phyloP scores from a whole-genome alignment of 2,113 vertebrate species.

The Amphiprion ocellaris region DNA sequence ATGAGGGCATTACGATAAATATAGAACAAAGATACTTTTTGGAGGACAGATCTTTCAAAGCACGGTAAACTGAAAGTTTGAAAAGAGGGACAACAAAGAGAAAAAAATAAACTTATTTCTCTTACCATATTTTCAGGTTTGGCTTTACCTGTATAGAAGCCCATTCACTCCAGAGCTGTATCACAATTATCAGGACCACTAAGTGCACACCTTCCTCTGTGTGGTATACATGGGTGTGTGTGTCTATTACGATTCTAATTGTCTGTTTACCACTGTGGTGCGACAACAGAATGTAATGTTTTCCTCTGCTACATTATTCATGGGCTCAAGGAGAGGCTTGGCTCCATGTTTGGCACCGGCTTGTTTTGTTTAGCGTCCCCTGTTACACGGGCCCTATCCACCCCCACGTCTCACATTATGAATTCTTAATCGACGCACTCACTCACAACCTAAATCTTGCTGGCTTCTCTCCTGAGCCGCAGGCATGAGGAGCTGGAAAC shows the following conservation, averaged over 20 bases:
- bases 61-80: conserved; percentile 58
- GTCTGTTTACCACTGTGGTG: conserved; percentile 64
- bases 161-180: conserved; percentile 23
- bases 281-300: conserved; percentile 63
- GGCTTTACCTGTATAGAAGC: conserved; percentile 17
- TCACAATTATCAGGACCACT: conserved; percentile 29
- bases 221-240: conserved; percentile 10
- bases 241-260: conserved; percentile 65
- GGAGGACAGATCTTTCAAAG: conserved; percentile 71
- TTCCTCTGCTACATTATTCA: conserved; percentile 76
- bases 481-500: conserved; percentile 40
- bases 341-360: conserved; percentile 64
- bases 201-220: conserved; percentile 28
- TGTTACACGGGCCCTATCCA: conserved; percentile 46
- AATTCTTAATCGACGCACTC: conserved; percentile 70
- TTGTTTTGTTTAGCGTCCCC: conserved; percentile 72
- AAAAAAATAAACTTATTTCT: conserved; percentile 13
- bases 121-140: background rate
- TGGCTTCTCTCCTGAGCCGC: conserved; percentile 26
- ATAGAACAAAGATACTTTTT: conserved; percentile 77
- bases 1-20: conserved; percentile 77
- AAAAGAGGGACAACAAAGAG: conserved; percentile 24
- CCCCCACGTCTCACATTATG: conserved; percentile 53
- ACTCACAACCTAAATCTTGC: conserved; percentile 44
- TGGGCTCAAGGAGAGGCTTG: conserved; percentile 51